phyloP scores from a whole-genome alignment of 2,113 vertebrate species.

The Eptatretus burgeri region DNA sequence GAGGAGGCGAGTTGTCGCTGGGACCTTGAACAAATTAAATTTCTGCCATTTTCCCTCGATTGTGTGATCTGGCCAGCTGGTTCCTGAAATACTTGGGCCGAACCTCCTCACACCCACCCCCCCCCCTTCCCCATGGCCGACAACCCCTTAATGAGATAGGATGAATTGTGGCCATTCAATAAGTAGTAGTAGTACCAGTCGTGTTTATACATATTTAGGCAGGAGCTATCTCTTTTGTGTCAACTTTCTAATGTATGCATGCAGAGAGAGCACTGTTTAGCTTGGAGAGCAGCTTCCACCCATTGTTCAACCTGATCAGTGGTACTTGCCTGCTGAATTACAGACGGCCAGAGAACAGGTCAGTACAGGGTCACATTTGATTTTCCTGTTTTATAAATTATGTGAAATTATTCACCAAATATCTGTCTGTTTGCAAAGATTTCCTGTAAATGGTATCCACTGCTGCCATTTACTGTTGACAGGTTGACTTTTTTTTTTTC shows the following conservation, averaged over 20 bases:
- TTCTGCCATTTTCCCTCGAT: no score
- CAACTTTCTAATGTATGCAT: conserved; percentile 7
- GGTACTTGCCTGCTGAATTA: conserved; percentile 59
- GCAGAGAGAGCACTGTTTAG: conserved; percentile 64
- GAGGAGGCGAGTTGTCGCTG: no score
- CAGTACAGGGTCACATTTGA: conserved; percentile 7
- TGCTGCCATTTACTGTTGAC: no score
- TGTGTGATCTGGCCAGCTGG: neutral
- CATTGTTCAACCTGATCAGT: conserved; percentile 63
- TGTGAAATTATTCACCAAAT: no score
- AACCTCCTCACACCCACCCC: no score
- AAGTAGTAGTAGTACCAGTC: neutral
- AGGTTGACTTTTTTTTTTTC: no score
- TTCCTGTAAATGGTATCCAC: no score
- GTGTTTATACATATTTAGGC: no score
- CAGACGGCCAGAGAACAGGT: conserved; percentile 70
- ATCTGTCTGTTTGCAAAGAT: no score
- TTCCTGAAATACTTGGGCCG: no score
- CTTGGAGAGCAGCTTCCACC: conserved; percentile 74
- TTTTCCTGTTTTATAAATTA: no score
- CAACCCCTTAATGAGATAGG: neutral
- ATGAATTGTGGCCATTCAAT: neutral
- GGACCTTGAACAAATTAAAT: no score
- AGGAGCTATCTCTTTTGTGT: neutral
- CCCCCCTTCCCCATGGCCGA: neutral